Base-by-base conservation (phyloP, 1,140 invertebrate species). In the Bombus breviceps region DNA sequence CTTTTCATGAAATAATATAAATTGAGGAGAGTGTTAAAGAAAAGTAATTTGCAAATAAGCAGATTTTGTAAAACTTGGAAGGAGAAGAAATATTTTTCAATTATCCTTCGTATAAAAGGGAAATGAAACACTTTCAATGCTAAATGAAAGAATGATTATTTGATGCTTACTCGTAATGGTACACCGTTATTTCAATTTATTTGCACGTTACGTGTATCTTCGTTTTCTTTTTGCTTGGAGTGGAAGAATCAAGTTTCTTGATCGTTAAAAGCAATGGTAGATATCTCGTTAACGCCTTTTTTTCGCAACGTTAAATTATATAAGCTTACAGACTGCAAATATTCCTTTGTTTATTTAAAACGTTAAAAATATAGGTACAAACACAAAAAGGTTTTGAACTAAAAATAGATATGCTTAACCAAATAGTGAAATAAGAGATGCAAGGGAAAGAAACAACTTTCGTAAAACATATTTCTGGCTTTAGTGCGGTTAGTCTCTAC, bases 241-340 rank as follows among this genome's bases (percentile, higher is more conserved):
- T 43, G 15, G 15, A 73, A 73, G 72, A 47, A 47, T 74, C 72
- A 74, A 47, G 72, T 74, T 74, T 74, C 72, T 34, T 25, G 72
- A 43, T 74, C 72, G 41, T 74, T 74, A 74, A 74, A 74, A 74
- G 9, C n/a, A 74, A 74, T n/a, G 72, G 41, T 73, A 18, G 32
- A 73, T 73, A 47, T 12, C 41, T 32, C 5, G n/a, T 74, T 32
- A 25, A 28, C n/a, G n/a, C 41, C 10, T 32, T 22, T 74, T 34
- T 47, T 32, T n/a, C n/a, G 28, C 15, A 1, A 2, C 41, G 3
- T 47, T n/a, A 41, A 74, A 47, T 74, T 74, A 74, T 47, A 39
- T 43, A 73, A 43, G 71, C 22, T 43, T 15, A 4, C n/a, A 22
- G 5, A 22, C 10, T 47, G n/a, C 43, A 32, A 47, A 22, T 18